Base-by-base conservation (phyloP, 2,113 vertebrate genomes). In the Zapornia atra region DNA sequence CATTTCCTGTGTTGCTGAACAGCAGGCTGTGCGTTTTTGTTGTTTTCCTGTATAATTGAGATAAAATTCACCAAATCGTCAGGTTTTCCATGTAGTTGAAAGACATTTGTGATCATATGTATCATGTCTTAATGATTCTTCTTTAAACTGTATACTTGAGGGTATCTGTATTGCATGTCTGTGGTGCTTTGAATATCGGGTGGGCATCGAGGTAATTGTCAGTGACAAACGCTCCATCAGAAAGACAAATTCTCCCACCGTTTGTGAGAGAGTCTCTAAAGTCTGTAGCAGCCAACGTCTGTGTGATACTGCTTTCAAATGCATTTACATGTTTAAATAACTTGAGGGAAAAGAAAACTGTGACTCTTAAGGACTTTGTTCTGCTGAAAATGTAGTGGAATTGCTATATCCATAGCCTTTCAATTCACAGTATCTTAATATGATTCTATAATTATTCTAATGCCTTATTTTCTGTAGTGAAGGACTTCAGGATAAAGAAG, bases 241-340 rank as follows among this genome's bases (percentile, higher is more conserved):
- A 89, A 91, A 96, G 91, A 95, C 22, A 86, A 79, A 92, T 96
- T 97, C 92, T 97, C 94, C 75, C 60, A 73, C 82, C 44, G 82
- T 95, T 95, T 96, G 79, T 92, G 92, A 95, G 83, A 36, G 50
- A 59, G 60, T 92, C 96, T 87, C 90, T 81, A 31, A 94, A 94
- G 57, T 60, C 36, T n/a, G 57, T 75, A 95, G 87, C 92, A 82
- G 83, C 63, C 86, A 70, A 12, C 66, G 77, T 50, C 53, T 51
- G 40, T 69, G 75, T 63, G 69, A 82, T 71, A 54, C 63, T 94
- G 71, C 89, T 92, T 96, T 94, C 90, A 91, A 92, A 82, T 76
- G 70, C 38, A 50, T 50, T 82, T 26, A 18, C 38, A 34, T 88
- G 70, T 96, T 94, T 91, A 68, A 72, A 87, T 64, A 66, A 86